Conservation (phyloP, 2,888 invertebrate species). For the Agonopterix subpropinquella region DNA sequence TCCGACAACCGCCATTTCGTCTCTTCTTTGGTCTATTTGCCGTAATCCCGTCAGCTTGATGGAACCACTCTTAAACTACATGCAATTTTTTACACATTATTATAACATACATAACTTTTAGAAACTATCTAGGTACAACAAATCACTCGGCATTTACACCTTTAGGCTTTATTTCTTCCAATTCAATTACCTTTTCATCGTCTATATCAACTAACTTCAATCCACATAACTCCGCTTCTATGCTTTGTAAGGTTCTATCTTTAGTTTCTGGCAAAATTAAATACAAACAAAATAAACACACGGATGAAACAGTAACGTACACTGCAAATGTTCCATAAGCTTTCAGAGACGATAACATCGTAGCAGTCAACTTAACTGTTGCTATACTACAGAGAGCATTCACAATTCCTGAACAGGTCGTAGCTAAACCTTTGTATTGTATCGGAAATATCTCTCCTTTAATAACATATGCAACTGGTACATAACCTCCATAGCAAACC, state of each 20-base stretch:
- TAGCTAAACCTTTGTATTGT: not conserved
- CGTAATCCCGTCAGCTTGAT: no score
- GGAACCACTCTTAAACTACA: no score
- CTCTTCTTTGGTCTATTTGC: no score
- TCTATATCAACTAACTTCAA: not conserved
- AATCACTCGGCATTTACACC: no score
- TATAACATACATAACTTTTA: no score
- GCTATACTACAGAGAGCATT: not conserved
- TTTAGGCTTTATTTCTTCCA: no score
- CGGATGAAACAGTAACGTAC: not conserved
- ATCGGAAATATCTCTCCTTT: slow-evolving; percentile 1
- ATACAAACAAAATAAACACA: not conserved
- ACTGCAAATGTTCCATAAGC: slow-evolving; percentile 1
- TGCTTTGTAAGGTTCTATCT: slow-evolving; percentile 9
- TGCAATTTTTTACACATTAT: no score
- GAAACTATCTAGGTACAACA: no score
- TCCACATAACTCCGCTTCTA: slow-evolving; percentile 4
- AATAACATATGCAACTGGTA: not conserved
- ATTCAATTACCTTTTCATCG: not conserved
- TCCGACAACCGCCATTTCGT: no score
- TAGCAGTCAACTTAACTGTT: not conserved
- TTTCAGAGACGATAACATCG: not conserved
- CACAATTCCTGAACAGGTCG: not conserved
- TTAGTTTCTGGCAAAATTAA: slow-evolving; percentile 3
- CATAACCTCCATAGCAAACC: not conserved